Percentiles rank a stretch among this genome's conserved stretches.
phyloP scores from a whole-genome alignment of 2,888 invertebrate genomes.

The Axea sp. region DNA sequence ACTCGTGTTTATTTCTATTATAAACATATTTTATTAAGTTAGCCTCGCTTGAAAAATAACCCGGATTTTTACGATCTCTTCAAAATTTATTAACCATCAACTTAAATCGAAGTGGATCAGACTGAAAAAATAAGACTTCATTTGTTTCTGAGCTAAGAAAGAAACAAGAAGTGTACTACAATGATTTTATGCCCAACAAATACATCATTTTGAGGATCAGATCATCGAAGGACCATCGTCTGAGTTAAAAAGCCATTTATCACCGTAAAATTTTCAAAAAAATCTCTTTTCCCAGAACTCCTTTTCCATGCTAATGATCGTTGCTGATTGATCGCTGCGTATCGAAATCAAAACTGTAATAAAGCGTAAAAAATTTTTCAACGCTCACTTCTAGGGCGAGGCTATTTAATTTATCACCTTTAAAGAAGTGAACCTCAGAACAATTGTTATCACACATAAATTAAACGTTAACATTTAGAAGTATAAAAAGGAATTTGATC shows the following conservation, averaged over 20 bases:
- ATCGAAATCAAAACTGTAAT: not conserved
- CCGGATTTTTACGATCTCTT: too few species aligned
- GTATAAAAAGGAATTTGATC: too few species aligned
- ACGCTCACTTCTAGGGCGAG: not conserved
- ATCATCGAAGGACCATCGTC: not conserved
- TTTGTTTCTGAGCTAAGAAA: not conserved
- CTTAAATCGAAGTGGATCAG: not conserved
- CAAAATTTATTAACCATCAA: too few species aligned
- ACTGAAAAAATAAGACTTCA: not conserved
- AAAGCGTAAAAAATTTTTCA: conserved; percentile 15
- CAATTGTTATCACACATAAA: conserved; percentile 1
- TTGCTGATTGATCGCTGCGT: conserved; percentile 4
- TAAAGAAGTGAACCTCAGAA: not conserved
- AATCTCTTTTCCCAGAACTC: not conserved
- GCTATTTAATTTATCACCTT: conserved; percentile 5
- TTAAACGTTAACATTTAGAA: too few species aligned
- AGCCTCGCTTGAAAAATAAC: too few species aligned
- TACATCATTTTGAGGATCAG: not conserved
- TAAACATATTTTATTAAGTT: too few species aligned
- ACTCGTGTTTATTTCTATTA: too few species aligned
- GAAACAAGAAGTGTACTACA: too few species aligned
- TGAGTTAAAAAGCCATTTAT: not conserved
- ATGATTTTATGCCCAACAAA: too few species aligned
- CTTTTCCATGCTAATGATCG: not conserved
- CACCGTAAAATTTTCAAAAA: conserved; percentile 7